Conservation (phyloP, 2,797 vertebrate genomes). For the Helicolenus hilgendorfi region DNA sequence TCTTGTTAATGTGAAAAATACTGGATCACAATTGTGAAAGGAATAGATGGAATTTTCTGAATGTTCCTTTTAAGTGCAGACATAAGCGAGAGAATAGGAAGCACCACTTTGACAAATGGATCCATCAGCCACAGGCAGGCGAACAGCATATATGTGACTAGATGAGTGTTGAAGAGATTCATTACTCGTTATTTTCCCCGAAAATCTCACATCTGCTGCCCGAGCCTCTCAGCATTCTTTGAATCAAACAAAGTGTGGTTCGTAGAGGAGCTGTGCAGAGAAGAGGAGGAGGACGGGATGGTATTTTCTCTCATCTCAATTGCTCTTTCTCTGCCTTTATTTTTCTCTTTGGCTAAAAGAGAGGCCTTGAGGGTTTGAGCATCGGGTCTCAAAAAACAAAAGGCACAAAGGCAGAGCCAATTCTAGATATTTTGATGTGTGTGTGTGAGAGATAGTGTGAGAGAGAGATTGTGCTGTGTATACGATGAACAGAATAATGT, state of each 20-base stretch:
- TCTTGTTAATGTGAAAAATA: neutral
- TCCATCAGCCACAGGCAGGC: slow-evolving; percentile 10
- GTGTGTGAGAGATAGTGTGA: neutral
- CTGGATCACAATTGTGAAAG: neutral
- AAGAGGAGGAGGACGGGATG: slow-evolving; percentile 22
- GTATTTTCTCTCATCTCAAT: slow-evolving; percentile 47
- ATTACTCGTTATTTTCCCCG: slow-evolving; percentile 55
- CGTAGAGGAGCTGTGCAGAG: slow-evolving; percentile 17
- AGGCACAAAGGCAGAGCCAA: slow-evolving; percentile 40
- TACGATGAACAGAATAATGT: slow-evolving; percentile 46
- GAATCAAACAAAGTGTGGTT: slow-evolving; percentile 61
- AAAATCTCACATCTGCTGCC: slow-evolving; percentile 64
- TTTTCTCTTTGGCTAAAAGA: slow-evolving; percentile 56
- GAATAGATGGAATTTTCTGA: neutral
- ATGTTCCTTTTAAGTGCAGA: neutral
- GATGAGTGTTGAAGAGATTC: slow-evolving; percentile 46
- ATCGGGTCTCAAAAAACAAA: slow-evolving; percentile 43
- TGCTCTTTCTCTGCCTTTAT: slow-evolving; percentile 60
- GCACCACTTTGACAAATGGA: slow-evolving; percentile 37
- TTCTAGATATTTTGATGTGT: slow-evolving; percentile 53
- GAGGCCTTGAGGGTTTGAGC: slow-evolving; percentile 50
- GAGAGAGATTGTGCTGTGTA: slow-evolving; percentile 21
- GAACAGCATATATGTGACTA: slow-evolving; percentile 26
- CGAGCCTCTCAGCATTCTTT: slow-evolving; percentile 40
- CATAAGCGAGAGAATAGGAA: slow-evolving; percentile 11